Evolutionary conservation across 2,113 vertebrate species (phyloP).

Genomic region (Pseudopodoces humilis): DNA sequence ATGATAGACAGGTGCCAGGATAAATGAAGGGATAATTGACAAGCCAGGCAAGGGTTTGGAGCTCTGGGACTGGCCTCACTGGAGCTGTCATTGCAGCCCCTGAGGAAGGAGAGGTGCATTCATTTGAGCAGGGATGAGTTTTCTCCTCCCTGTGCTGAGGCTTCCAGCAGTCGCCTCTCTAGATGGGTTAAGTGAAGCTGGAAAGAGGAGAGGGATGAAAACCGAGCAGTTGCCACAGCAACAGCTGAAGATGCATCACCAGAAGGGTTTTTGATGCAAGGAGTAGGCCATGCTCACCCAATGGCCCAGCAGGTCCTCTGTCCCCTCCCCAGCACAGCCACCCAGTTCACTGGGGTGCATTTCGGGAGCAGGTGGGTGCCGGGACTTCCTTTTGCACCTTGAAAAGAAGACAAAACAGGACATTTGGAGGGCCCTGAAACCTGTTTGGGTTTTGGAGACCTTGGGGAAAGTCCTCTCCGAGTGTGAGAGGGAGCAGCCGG

Average conservation of each 20-base stretch:
- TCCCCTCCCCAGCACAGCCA: neutral
- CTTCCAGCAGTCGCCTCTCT: neutral
- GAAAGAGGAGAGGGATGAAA: neutral
- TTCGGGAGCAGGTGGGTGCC: neutral
- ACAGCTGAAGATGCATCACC: conserved; percentile 7
- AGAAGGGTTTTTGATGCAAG: neutral
- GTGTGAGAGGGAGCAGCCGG: neutral
- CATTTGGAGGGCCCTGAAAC: neutral
- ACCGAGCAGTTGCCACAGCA: conserved; percentile 24
- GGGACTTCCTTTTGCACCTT: neutral
- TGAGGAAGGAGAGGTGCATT: neutral
- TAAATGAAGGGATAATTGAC: neutral
- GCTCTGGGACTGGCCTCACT: neutral
- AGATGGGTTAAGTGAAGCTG: neutral
- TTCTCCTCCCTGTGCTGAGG: neutral
- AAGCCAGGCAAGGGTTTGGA: neutral
- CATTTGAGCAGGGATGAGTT: neutral
- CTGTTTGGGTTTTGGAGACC: neutral
- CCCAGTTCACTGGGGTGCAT: neutral
- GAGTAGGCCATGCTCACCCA: neutral
- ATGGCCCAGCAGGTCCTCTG: neutral
- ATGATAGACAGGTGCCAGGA: conserved; percentile 59
- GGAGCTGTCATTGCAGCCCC: neutral
- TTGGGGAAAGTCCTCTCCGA: neutral
- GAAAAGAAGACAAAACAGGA: neutral